Conservation (phyloP, 2,113 vertebrate species). For the Thunnus maccoyii region DNA sequence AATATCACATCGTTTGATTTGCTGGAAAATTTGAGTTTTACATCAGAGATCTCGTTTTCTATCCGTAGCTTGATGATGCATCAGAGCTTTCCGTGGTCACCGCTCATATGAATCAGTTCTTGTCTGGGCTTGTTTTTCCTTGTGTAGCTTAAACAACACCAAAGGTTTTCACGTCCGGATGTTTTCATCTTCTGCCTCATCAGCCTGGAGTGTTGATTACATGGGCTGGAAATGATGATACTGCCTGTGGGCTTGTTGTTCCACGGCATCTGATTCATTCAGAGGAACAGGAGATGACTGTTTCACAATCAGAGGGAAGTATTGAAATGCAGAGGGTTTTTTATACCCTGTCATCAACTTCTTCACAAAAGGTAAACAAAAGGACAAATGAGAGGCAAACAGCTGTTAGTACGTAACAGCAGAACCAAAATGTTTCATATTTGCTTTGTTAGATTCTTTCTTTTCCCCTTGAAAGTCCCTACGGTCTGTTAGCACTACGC, state of each 20-base stretch:
- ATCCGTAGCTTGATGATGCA: neutral
- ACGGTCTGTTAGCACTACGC: neutral
- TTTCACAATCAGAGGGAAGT: conserved; percentile 47
- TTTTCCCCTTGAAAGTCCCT: neutral
- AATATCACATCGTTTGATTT: conserved; percentile 34
- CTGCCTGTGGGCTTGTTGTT: conserved; percentile 66
- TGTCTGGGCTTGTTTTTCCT: conserved; percentile 52
- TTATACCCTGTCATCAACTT: conserved; percentile 46
- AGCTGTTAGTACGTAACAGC: conserved; percentile 37
- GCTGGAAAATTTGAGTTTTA: neutral
- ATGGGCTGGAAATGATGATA: conserved; percentile 54
- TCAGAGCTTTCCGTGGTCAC: conserved; percentile 34
- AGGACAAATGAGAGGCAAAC: conserved; percentile 47
- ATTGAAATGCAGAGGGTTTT: conserved; percentile 22
- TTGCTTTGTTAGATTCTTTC: conserved; percentile 25
- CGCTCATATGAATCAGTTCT: conserved; percentile 58
- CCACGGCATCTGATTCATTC: conserved; percentile 57
- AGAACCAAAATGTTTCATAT: conserved; percentile 15
- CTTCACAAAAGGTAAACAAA: conserved; percentile 58
- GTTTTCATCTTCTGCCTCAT: conserved; percentile 71
- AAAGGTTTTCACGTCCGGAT: conserved; percentile 53
- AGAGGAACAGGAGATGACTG: conserved; percentile 53
- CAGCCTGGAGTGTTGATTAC: conserved; percentile 75
- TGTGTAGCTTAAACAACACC: conserved; percentile 39
- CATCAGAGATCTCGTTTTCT: conserved; percentile 14